A percentile compares a stretch with the other conserved stretches of the same genome.
Conservation (phyloP, 2,888 invertebrate genomes). For the Yponomeuta malinellus region DNA sequence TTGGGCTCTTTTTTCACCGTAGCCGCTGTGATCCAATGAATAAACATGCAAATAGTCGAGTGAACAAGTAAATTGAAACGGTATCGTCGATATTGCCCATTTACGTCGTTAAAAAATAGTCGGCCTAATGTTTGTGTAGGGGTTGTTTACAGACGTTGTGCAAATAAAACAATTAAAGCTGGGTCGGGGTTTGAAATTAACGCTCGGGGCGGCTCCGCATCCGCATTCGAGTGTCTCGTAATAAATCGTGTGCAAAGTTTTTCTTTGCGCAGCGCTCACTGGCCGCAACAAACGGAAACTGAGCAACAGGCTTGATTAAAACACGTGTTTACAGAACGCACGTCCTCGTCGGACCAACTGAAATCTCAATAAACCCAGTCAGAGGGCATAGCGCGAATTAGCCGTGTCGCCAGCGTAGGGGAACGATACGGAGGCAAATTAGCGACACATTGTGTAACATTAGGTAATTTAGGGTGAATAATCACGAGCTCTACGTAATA, state of each 20-base stretch:
- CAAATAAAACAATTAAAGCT: slow-evolving; percentile 61
- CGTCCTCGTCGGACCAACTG: slow-evolving; percentile 53
- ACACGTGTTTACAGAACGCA: slow-evolving; percentile 74
- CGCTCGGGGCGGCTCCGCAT: slow-evolving; percentile 60
- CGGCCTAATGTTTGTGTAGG: slow-evolving; percentile 1
- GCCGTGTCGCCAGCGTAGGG: background rate
- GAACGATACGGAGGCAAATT: slow-evolving; percentile 33
- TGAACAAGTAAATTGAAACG: slow-evolving; percentile 8
- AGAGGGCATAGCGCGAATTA: background rate
- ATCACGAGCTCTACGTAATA: too few species aligned
- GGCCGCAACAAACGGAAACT: slow-evolving; percentile 65
- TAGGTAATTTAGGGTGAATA: too few species aligned
- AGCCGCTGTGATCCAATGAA: slow-evolving; percentile 28
- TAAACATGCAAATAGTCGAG: slow-evolving; percentile 1
- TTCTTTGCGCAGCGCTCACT: slow-evolving; percentile 65
- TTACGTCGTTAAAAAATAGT: slow-evolving; percentile 2
- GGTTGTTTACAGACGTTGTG: slow-evolving; percentile 24
- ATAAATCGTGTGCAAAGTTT: slow-evolving; percentile 75
- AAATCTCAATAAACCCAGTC: background rate
- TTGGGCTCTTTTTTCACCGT: slow-evolving; percentile 34
- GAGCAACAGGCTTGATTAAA: slow-evolving; percentile 76
- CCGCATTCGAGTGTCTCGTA: slow-evolving; percentile 62
- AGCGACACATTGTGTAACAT: too few species aligned
- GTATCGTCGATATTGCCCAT: background rate
- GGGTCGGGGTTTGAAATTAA: slow-evolving; percentile 53